Conservation (phyloP, 2,797 vertebrate species). For the Cottoperca gobio region DNA sequence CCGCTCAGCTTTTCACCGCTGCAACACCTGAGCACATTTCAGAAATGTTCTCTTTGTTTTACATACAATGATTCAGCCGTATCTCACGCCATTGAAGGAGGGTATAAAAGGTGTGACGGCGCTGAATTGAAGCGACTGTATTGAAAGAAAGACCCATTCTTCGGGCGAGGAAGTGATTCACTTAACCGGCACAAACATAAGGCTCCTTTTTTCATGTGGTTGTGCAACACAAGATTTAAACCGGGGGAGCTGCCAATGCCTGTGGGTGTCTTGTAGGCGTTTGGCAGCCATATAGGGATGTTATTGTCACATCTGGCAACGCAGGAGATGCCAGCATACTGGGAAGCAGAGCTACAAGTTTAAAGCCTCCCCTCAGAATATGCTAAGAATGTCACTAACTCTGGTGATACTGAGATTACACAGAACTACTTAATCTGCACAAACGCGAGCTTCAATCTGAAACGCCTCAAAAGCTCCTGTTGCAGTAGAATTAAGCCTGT, state of each 20-base stretch:
- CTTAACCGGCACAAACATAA: slow-evolving; percentile 66
- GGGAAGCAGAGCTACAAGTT: slow-evolving; percentile 63
- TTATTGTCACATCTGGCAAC: slow-evolving; percentile 79
- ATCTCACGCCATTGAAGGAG: slow-evolving; percentile 31
- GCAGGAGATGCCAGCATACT: slow-evolving; percentile 56
- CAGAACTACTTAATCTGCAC: slow-evolving; percentile 34
- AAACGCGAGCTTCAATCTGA: slow-evolving; percentile 19
- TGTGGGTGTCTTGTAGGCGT: slow-evolving; percentile 74
- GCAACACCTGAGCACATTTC: slow-evolving; percentile 64
- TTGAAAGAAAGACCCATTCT: slow-evolving; percentile 61
- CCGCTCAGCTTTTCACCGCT: slow-evolving; percentile 25
- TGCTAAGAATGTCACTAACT: slow-evolving; percentile 21
- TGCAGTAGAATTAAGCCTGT: background rate
- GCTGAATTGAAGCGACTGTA: slow-evolving; percentile 42
- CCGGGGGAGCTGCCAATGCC: slow-evolving; percentile 71
- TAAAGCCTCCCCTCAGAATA: slow-evolving; percentile 48
- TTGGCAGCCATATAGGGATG: slow-evolving; percentile 71
- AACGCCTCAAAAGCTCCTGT: slow-evolving; percentile 22
- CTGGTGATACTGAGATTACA: slow-evolving; percentile 34
- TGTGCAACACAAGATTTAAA: slow-evolving; percentile 70
- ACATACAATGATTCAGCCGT: slow-evolving; percentile 36
- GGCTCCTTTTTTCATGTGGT: slow-evolving; percentile 44
- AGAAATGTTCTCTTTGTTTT: slow-evolving; percentile 54
- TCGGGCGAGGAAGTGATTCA: slow-evolving; percentile 66
- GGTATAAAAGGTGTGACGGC: slow-evolving; percentile 47